A percentile compares a stretch with the other conserved stretches of the same genome.
phyloP scores from a whole-genome alignment of 2,113 vertebrate genomes.

The Spilogale gracilis region DNA sequence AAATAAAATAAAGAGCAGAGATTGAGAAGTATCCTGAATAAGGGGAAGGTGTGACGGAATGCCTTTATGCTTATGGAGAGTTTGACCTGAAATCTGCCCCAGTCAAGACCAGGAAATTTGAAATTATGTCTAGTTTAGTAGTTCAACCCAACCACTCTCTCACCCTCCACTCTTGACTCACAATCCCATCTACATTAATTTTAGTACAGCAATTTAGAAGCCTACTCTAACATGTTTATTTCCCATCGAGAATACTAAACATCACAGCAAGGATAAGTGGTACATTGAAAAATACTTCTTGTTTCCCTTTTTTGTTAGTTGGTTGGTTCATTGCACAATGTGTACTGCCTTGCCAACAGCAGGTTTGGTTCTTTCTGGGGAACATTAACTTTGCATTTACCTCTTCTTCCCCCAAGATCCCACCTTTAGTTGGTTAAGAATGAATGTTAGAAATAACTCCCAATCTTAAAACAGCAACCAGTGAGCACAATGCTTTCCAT shows the following conservation, averaged over 20 bases:
- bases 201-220: conserved; percentile 23
- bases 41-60: not conserved
- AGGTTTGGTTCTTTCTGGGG: not conserved
- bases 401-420: not conserved
- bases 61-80: not conserved
- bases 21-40: not conserved
- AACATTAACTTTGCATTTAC: not conserved
- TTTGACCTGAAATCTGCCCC: not conserved
- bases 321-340: not conserved
- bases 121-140: not conserved
- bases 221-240: not conserved
- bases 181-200: not conserved
- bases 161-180: not conserved
- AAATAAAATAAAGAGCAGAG: not conserved
- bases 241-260: not conserved
- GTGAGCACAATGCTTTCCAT: not conserved
- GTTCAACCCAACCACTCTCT: not conserved
- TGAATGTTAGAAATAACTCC: not conserved
- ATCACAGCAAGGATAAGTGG: not conserved
- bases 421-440: not conserved
- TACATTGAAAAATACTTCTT: not conserved
- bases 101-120: not conserved
- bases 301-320: not conserved
- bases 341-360: not conserved
- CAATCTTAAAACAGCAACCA: not conserved